Conservation (phyloP, 2,888 invertebrate species). For the Stenotaenia linearis region DNA sequence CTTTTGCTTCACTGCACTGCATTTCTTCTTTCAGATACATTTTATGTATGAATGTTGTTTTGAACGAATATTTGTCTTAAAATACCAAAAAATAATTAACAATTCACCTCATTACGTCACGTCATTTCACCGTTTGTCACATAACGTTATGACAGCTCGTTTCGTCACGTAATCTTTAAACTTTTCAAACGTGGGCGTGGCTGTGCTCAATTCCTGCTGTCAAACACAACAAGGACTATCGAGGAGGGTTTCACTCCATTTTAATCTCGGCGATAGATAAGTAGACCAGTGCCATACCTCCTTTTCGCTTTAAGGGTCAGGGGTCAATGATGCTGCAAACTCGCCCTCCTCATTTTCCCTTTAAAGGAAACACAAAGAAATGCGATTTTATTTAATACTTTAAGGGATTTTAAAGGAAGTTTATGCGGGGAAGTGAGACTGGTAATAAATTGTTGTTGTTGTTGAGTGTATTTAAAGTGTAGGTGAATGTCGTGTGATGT, state of each 20-base stretch:
- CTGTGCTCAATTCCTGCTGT: neutral
- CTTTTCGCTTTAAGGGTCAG: neutral
- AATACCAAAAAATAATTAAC: too few species aligned
- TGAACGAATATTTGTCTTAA: too few species aligned
- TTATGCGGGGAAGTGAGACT: too few species aligned
- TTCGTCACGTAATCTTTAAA: conserved; percentile 5
- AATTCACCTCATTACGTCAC: too few species aligned
- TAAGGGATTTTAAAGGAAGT: too few species aligned
- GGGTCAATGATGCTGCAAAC: neutral
- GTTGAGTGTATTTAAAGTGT: too few species aligned
- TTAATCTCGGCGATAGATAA: neutral
- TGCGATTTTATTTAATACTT: too few species aligned
- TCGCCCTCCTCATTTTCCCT: neutral
- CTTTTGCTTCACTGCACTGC: too few species aligned
- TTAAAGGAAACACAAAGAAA: neutral
- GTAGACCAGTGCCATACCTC: conserved; percentile 23
- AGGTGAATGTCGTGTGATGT: too few species aligned
- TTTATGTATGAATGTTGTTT: too few species aligned
- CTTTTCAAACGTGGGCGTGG: conserved; percentile 8
- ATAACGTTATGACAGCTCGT: conserved; percentile 5
- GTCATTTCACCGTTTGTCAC: conserved; percentile 29
- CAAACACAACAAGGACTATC: conserved; percentile 14
- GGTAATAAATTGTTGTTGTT: too few species aligned
- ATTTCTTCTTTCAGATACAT: too few species aligned
- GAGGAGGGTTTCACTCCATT: neutral